Percentiles rank a stretch among this genome's conserved stretches.
phyloP scores from a whole-genome alignment of 1,140 invertebrate genomes.

The Psix sp. region DNA sequence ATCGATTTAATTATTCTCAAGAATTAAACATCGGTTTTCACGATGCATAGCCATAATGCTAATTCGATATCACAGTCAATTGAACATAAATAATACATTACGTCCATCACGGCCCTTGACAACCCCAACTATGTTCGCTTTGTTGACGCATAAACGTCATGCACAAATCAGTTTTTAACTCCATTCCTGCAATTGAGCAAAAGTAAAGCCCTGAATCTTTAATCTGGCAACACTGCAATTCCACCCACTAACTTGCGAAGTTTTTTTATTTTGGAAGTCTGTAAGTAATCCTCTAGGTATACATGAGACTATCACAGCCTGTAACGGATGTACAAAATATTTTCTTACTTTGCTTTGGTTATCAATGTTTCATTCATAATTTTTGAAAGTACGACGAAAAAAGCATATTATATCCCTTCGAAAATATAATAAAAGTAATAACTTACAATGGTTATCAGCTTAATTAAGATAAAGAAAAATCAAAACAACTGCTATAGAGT shows the following conservation, averaged over 20 bases:
- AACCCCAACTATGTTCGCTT: constrained; percentile 5
- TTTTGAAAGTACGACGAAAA: not conserved
- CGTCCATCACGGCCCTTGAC: constrained; percentile 19
- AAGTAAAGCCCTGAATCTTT: constrained; percentile 38
- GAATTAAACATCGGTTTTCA: no score
- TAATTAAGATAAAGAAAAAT: no score
- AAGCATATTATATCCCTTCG: not conserved
- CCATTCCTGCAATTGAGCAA: constrained; percentile 9
- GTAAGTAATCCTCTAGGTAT: constrained; percentile 62
- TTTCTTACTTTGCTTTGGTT: constrained; percentile 14
- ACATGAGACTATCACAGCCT: constrained; percentile 41
- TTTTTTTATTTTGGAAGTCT: constrained; percentile 61
- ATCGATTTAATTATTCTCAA: no score
- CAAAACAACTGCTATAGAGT: no score
- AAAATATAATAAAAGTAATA: constrained; percentile 1
- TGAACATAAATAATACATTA: constrained; percentile 39
- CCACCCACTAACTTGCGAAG: constrained; percentile 66
- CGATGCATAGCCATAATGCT: no score
- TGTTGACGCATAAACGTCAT: constrained; percentile 62
- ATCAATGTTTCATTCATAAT: constrained; percentile 22
- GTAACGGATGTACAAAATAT: constrained; percentile 59
- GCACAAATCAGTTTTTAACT: constrained; percentile 21
- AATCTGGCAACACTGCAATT: constrained; percentile 71
- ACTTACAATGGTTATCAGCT: constrained; percentile 3
- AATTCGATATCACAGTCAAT: no score